Evolutionary conservation across 2,113 vertebrate genomes (phyloP).

Genomic region (Parotia lawesii): DNA sequence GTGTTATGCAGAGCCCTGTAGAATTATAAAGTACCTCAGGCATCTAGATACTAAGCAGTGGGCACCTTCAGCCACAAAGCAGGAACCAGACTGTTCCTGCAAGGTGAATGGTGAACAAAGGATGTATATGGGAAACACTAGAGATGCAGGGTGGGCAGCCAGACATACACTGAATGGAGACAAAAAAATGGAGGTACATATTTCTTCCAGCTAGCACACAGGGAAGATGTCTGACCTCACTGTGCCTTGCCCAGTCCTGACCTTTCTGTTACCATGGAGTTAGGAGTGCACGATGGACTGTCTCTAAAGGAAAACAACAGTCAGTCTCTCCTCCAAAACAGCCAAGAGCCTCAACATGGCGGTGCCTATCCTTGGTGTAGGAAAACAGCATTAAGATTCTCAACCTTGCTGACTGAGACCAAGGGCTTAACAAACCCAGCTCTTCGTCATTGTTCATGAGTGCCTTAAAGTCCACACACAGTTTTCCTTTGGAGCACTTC

Average conservation of each 20-base stretch:
- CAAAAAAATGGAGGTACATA: neutral
- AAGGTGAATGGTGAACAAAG: neutral
- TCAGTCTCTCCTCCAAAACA: neutral
- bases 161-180: neutral
- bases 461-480: neutral
- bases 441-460: neutral
- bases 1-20: neutral
- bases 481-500: neutral
- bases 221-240: neutral
- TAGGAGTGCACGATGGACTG: neutral
- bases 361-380: neutral
- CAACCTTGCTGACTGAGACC: neutral
- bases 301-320: neutral
- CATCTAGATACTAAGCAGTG: neutral
- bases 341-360: neutral
- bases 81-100: neutral
- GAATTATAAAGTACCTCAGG: neutral
- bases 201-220: neutral
- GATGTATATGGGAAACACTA: neutral
- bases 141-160: neutral
- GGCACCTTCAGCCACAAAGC: neutral
- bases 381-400: neutral
- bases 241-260: neutral
- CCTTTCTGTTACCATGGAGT: neutral
- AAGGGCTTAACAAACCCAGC: neutral